Conservation (phyloP, 2,113 vertebrate genomes). For the Microcebus jonahi region DNA sequence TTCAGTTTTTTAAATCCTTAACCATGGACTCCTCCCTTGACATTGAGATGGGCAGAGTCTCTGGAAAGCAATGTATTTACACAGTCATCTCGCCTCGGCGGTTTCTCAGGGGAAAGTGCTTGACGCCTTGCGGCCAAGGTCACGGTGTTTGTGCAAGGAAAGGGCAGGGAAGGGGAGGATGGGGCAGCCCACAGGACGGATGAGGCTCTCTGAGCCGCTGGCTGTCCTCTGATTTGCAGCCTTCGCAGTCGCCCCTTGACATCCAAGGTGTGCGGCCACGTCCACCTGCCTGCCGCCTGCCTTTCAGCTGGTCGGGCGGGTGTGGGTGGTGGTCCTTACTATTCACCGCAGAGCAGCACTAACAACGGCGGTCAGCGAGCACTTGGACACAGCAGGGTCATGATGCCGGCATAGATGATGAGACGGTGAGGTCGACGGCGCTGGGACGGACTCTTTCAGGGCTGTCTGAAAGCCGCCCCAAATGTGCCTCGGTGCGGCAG, state of each 20-base stretch:
- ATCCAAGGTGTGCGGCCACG: rapidly evolving
- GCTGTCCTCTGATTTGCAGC: too few species aligned
- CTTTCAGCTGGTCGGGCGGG: rapidly evolving
- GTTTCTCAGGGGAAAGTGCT: background rate
- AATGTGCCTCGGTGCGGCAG: too few species aligned
- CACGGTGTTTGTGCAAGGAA: rapidly evolving
- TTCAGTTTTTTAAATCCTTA: background rate
- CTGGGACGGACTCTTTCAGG: rapidly evolving
- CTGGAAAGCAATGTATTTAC: background rate
- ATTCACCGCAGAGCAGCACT: rapidly evolving
- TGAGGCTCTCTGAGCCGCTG: rapidly evolving
- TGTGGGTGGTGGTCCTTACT: rapidly evolving
- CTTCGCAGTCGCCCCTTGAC: background rate
- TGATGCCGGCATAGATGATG: too few species aligned
- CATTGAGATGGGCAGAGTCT: background rate
- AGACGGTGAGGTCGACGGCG: rapidly evolving
- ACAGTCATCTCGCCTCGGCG: background rate
- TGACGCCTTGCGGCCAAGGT: rapidly evolving
- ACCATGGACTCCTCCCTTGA: background rate
- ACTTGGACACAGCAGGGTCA: rapidly evolving
- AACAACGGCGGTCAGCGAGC: rapidly evolving
- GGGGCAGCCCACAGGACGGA: rapidly evolving
- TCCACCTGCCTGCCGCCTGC: background rate
- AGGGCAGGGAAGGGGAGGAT: rapidly evolving
- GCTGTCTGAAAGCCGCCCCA: background rate